phyloP scores from a whole-genome alignment of 2,113 vertebrate species.

The Brachyhypopomus gauderio region DNA sequence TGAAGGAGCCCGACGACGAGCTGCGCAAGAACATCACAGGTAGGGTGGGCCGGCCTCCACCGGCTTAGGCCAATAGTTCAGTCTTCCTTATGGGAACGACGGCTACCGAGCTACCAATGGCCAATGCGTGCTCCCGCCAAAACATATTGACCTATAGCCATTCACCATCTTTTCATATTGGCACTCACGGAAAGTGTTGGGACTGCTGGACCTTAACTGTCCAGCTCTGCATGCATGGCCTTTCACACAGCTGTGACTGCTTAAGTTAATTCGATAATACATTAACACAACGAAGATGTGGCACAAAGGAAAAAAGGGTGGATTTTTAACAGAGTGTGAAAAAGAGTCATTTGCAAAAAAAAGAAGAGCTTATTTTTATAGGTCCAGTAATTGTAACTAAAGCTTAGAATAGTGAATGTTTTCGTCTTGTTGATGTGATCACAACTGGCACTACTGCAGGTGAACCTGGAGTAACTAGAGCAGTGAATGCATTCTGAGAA shows the following conservation, averaged over 20 bases:
- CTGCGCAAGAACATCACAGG: slow-evolving; percentile 94
- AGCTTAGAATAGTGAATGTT: not conserved
- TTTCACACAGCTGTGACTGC: too few species aligned
- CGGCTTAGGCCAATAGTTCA: too few species aligned
- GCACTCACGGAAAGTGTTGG: too few species aligned
- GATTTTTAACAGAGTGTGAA: not conserved
- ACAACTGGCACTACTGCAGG: slow-evolving; percentile 15
- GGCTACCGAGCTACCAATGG: too few species aligned
- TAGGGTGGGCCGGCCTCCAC: slow-evolving; percentile 47
- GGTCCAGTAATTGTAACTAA: not conserved
- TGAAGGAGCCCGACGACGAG: slow-evolving; percentile 84
- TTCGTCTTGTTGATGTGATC: not conserved
- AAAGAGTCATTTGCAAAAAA: not conserved
- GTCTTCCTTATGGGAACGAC: too few species aligned
- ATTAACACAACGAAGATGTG: not conserved
- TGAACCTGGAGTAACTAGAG: slow-evolving; percentile 13
- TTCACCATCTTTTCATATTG: too few species aligned
- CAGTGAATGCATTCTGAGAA: slow-evolving; percentile 6
- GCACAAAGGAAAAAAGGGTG: not conserved
- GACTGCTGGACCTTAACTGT: too few species aligned
- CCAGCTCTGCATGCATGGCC: too few species aligned
- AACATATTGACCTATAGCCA: too few species aligned
- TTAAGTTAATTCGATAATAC: too few species aligned
- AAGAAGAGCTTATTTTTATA: not conserved
- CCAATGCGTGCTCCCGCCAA: too few species aligned